A percentile compares a stretch with the other conserved stretches of the same genome.
Evolutionary conservation across 2,113 vertebrate species (phyloP).

Genomic region (Cryptomyrus ogoouensis): DNA sequence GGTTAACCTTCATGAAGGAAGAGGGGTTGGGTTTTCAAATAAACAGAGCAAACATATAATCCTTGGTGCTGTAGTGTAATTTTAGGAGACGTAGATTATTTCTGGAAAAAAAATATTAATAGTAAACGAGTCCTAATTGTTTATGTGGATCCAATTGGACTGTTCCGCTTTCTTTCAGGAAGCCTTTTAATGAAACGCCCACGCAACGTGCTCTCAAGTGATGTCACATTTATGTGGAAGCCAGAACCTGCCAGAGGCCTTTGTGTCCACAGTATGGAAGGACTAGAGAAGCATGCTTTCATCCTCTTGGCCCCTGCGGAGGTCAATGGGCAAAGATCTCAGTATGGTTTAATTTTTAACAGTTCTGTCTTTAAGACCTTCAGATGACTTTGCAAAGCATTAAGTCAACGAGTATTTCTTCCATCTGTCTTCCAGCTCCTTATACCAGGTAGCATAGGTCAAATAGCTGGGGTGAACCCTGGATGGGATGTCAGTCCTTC

Average conservation of each 20-base stretch:
- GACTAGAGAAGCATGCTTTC: neutral
- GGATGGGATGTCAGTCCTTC: too few relatives aligned
- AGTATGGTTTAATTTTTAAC: neutral
- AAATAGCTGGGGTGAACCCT: neutral
- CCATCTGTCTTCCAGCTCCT: neutral
- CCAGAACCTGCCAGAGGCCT: neutral
- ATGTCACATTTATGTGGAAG: neutral
- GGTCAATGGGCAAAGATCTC: neutral
- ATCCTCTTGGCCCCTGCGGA: neutral
- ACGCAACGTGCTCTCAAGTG: neutral
- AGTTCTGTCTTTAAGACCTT: neutral
- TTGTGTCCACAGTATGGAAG: neutral
- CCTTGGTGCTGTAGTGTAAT: neutral
- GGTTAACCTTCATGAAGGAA: conserved; percentile 7
- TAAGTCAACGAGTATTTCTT: neutral
- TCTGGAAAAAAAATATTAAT: neutral
- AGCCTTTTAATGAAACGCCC: neutral
- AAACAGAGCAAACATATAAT: neutral
- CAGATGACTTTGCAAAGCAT: neutral
- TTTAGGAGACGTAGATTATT: neutral
- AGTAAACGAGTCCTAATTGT: neutral
- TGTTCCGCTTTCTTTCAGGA: neutral
- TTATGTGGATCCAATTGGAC: neutral
- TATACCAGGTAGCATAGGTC: neutral
- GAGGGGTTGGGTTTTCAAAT: neutral